These are phyloP conservation scores for Triplophysa siluroides DNA, from an alignment of 2,113 vertebrate genomes.

Conservation along the genomic window DNA sequence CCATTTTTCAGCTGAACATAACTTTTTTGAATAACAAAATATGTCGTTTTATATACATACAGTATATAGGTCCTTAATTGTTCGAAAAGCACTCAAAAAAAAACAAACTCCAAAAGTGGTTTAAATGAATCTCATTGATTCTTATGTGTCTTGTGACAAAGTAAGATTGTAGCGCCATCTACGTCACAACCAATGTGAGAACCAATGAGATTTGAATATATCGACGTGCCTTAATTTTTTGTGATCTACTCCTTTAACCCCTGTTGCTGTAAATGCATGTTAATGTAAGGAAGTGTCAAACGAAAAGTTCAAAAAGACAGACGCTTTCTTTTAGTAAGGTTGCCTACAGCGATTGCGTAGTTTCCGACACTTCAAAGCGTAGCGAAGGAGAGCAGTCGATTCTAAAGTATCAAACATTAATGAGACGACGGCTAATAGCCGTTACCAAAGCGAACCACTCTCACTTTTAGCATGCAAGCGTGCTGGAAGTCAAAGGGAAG, in stretches of 20 bases:
- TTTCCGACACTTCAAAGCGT: neutral
- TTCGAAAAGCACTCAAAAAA: too few relatives aligned
- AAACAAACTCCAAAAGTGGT: too few relatives aligned
- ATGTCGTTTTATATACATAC: too few relatives aligned
- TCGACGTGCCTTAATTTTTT: too few relatives aligned
- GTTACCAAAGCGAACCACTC: neutral
- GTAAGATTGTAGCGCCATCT: too few relatives aligned
- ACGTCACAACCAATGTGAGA: too few relatives aligned
- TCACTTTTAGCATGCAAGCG: slow-evolving; percentile 5
- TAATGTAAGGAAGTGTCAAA: neutral
- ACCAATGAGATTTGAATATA: too few relatives aligned
- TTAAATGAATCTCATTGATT: too few relatives aligned
- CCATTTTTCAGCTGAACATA: too few relatives aligned
- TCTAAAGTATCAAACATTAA: slow-evolving; percentile 54
- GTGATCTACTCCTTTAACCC: neutral
- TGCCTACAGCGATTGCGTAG: neutral
- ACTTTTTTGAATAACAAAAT: too few relatives aligned
- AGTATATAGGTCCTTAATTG: too few relatives aligned
- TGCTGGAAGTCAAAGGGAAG: neutral
- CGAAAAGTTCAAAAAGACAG: neutral
- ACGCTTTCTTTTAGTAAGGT: neutral
- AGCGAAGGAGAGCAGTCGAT: neutral
- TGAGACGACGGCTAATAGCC: slow-evolving; percentile 43
- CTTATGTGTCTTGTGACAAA: too few relatives aligned
- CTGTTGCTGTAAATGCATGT: neutral